Evolutionary conservation across 1,140 invertebrate genomes (phyloP), one percentile per base, ranked within the genome.

Genomic region (Oryctes rhinoceros): DNA sequence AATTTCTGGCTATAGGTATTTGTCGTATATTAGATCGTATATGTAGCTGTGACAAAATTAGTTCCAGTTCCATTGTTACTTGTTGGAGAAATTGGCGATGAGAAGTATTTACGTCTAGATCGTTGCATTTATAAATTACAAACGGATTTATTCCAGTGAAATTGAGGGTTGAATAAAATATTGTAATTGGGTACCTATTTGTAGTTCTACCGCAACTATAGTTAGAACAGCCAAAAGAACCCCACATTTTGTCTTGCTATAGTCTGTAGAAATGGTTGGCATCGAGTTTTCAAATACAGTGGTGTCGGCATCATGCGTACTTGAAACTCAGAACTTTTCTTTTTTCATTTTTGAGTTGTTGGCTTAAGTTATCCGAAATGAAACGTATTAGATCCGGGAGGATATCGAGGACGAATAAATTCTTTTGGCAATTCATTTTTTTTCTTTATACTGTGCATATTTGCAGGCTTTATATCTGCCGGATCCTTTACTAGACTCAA

Each of bases 401-500:
- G 24, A 30, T 30, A 2, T 30, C 24, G 24, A 13, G 79, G 74
- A 2, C 37, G 13, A 35, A 47, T n/a, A 77, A 83, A 83, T 44
- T 81, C 75, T 78, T 15, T 44, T 53, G 80, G 82, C 7, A 82
- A 13, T 39, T 82, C 79, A 83, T 84, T 87, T 78, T 84, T 84
- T 80, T 83, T 83, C 83, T 81, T 84, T 35, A 85, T 76, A 11
- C 83, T 87, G 37, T 84, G 84, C 18, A 85, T 71, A 20, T 83
- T 24, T 35, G 85, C 84, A n/a, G 86, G 65, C 24, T 84, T 82
- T 78, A 78, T 81, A 47, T 83, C 59, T 44, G 83, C 48, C 59
- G 84, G 74, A 11, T 82, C 80, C 79, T 78, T 24, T 37, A 83
- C 59, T n/a, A 84, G 79, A 44, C 39, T 75, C 9, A 75, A 80